phyloP scores from a whole-genome alignment of 2,888 invertebrate genomes.

The Augochlorella aurata region DNA sequence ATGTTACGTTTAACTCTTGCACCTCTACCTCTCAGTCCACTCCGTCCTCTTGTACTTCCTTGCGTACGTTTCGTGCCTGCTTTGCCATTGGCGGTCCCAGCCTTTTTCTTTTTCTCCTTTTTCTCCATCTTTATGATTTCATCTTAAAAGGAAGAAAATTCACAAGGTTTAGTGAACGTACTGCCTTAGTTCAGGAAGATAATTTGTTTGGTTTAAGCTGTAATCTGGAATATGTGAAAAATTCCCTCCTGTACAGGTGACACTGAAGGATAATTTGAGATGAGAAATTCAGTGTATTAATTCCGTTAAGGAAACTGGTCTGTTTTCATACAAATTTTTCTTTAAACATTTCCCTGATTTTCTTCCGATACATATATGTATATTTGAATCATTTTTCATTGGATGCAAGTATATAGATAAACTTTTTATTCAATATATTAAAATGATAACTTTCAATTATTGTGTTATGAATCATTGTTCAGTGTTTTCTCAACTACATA shows the following conservation, averaged over 20 bases:
- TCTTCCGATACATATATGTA: conserved; percentile 30
- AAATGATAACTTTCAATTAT: conserved; percentile 17
- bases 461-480: neutral
- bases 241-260: conserved; percentile 34
- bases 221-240: conserved; percentile 55
- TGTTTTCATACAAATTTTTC: conserved; percentile 1
- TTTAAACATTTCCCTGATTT: conserved; percentile 37
- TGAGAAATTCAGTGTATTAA: conserved; percentile 27
- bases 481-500: conserved; percentile 12
- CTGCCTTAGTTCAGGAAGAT: conserved; percentile 59
- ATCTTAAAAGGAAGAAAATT: conserved; percentile 81
- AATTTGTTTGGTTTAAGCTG: conserved; percentile 46
- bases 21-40: conserved; percentile 62
- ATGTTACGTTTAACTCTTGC: conserved; percentile 64
- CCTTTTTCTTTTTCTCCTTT: conserved; percentile 79
- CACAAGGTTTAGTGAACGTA: conserved; percentile 73
- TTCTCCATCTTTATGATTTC: conserved; percentile 81
- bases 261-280: conserved; percentile 40
- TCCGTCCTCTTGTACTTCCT: conserved; percentile 59
- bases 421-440: neutral
- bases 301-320: conserved; percentile 26
- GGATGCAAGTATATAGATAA: conserved; percentile 12
- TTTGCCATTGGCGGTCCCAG: conserved; percentile 70
- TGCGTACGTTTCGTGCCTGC: conserved; percentile 58
- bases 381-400: conserved; percentile 17